phyloP scores from a whole-genome alignment of 2,113 vertebrate species.

The Cyrtonyx montezumae region DNA sequence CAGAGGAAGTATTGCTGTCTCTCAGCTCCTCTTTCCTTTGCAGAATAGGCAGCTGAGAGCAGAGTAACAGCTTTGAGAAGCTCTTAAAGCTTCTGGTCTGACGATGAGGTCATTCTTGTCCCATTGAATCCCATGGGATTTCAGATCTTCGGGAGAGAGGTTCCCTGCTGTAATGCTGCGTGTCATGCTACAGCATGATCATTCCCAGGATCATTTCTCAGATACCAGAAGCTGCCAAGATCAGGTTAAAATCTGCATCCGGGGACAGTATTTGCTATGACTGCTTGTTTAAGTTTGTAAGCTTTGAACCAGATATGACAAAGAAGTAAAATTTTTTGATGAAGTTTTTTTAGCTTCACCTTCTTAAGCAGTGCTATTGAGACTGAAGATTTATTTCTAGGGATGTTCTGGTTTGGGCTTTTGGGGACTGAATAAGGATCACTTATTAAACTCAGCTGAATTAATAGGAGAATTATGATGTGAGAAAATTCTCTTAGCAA shows the following conservation, averaged over 20 bases:
- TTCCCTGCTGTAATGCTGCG: not conserved
- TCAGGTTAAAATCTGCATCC: not conserved
- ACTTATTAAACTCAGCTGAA: slow-evolving; percentile 49
- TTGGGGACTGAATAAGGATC: slow-evolving; percentile 26
- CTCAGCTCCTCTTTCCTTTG: slow-evolving; percentile 28
- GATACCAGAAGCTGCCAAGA: not conserved
- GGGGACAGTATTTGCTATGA: not conserved
- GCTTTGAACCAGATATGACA: not conserved
- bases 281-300: not conserved
- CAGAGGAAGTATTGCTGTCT: slow-evolving; percentile 19
- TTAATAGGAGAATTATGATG: slow-evolving; percentile 51
- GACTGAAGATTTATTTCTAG: slow-evolving; percentile 51
- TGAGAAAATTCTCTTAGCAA: slow-evolving; percentile 41
- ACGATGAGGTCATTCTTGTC: not conserved
- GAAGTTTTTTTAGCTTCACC: slow-evolving; percentile 22
- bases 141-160: not conserved
- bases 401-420: slow-evolving; percentile 33
- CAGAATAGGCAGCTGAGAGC: not conserved
- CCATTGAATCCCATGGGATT: not conserved
- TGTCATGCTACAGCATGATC: not conserved
- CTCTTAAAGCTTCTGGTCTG: not conserved
- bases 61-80: not conserved
- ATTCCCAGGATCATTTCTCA: not conserved
- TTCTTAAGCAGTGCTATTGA: slow-evolving; percentile 6
- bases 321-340: slow-evolving; percentile 9